Evolutionary conservation across 2,888 invertebrate genomes (phyloP).

Genomic region (Asteroscopus sphinx): DNA sequence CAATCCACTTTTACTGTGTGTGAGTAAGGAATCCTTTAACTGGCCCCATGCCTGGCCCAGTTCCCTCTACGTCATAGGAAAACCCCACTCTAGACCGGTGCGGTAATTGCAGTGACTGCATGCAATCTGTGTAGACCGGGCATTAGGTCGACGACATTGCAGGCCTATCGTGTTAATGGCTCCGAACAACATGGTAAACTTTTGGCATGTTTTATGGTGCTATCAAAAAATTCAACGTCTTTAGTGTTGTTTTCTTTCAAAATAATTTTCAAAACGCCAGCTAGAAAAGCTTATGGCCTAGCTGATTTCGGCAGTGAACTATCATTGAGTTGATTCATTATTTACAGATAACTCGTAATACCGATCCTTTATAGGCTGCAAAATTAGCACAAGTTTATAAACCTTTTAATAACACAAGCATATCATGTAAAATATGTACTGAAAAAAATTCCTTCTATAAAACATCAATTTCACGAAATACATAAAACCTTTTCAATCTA

Average conservation of each 20-base stretch:
- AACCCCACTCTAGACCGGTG: slow-evolving; percentile 28
- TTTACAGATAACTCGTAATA: too few relatives aligned
- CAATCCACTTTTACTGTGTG: slow-evolving; percentile 7
- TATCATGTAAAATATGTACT: too few relatives aligned
- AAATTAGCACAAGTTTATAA: too few relatives aligned
- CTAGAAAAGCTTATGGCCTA: too few relatives aligned
- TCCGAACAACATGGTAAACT: slow-evolving; percentile 19
- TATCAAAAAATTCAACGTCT: too few relatives aligned
- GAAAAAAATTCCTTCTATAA: neutral
- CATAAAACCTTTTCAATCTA: slow-evolving; percentile 27
- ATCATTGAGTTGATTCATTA: too few relatives aligned
- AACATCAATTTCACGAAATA: neutral
- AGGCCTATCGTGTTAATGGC: slow-evolving; percentile 38
- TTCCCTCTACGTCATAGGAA: slow-evolving; percentile 54
- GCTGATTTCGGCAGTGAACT: too few relatives aligned
- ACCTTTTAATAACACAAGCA: too few relatives aligned
- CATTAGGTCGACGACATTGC: slow-evolving; percentile 49
- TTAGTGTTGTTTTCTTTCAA: too few relatives aligned
- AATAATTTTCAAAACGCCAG: too few relatives aligned
- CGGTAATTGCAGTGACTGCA: slow-evolving; percentile 47
- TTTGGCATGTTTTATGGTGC: slow-evolving; percentile 12
- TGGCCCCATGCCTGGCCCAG: slow-evolving; percentile 32
- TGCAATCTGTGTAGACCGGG: slow-evolving; percentile 39
- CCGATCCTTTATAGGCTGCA: too few relatives aligned
- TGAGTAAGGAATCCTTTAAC: slow-evolving; percentile 36